These are phyloP conservation scores for Halocaridina rubra DNA, from an alignment of 2,888 invertebrate genomes.

Conservation along the genomic window DNA sequence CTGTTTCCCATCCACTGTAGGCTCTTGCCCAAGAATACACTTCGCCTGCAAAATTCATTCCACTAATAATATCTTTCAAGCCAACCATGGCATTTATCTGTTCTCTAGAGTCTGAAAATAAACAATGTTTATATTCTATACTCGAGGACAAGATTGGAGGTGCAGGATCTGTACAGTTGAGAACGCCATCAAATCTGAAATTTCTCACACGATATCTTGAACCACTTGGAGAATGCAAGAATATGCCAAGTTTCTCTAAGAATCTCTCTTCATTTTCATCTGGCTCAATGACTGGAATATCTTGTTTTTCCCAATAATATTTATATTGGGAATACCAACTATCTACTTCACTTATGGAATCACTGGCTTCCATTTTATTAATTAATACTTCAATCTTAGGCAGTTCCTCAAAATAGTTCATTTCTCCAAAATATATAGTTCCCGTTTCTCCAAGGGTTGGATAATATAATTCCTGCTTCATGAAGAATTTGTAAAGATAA, in stretches of 20 bases:
- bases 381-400: constrained; percentile 47
- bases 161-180: constrained; percentile 75
- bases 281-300: constrained; percentile 28
- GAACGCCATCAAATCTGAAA: constrained; percentile 74
- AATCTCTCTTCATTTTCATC: constrained; percentile 70
- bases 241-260: constrained; percentile 76
- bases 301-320: constrained; percentile 52
- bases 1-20: constrained; percentile 64
- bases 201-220: constrained; percentile 75
- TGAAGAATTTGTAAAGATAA: constrained; percentile 76
- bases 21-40: constrained; percentile 55
- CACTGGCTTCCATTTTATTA: constrained; percentile 17
- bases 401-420: constrained; percentile 46
- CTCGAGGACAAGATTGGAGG: constrained; percentile 72
- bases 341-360: constrained; percentile 71
- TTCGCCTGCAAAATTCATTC: constrained; percentile 51
- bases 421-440: constrained; percentile 49
- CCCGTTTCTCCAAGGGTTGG: constrained; percentile 73
- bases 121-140: constrained; percentile 73
- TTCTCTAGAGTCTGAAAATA: constrained; percentile 72
- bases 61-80: constrained; percentile 66
- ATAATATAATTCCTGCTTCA: constrained; percentile 74
- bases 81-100: constrained; percentile 81
- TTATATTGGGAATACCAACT: constrained; percentile 73
- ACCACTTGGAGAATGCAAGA: constrained; percentile 77